Percentiles rank a stretch among this genome's conserved stretches.
Conservation (phyloP, 2,888 invertebrate genomes). For the Erpobdella octoculata region DNA sequence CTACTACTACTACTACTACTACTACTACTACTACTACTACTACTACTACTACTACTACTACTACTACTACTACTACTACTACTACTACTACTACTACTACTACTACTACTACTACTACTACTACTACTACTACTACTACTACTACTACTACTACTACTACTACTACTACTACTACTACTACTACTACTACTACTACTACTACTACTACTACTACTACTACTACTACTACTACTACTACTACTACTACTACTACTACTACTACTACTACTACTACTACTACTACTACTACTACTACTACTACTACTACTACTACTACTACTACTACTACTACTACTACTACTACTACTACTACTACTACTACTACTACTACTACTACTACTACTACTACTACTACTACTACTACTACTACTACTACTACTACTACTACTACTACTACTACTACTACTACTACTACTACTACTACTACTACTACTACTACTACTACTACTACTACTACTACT, state of each 20-base stretch:
- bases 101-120: slow-evolving; percentile 20
- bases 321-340: slow-evolving; percentile 7
- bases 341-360: slow-evolving; percentile 5
- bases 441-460: slow-evolving; percentile 10
- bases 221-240: background rate
- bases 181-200: background rate
- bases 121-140: slow-evolving; percentile 24
- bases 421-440: slow-evolving; percentile 10
- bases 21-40: background rate
- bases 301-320: background rate
- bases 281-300: background rate
- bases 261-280: slow-evolving; percentile 3
- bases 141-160: slow-evolving; percentile 24
- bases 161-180: slow-evolving; percentile 5
- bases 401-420: background rate
- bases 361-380: background rate
- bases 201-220: background rate
- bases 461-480: slow-evolving; percentile 21
- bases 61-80: background rate
- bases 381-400: slow-evolving; percentile 4
- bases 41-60: background rate
- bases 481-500: slow-evolving; percentile 16
- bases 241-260: background rate
- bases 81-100: slow-evolving; percentile 12
- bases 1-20: background rate